Percentiles rank a stretch among this genome's conserved stretches.
Conservation (phyloP, 2,797 vertebrate species). For the Trachops cirrhosus region DNA sequence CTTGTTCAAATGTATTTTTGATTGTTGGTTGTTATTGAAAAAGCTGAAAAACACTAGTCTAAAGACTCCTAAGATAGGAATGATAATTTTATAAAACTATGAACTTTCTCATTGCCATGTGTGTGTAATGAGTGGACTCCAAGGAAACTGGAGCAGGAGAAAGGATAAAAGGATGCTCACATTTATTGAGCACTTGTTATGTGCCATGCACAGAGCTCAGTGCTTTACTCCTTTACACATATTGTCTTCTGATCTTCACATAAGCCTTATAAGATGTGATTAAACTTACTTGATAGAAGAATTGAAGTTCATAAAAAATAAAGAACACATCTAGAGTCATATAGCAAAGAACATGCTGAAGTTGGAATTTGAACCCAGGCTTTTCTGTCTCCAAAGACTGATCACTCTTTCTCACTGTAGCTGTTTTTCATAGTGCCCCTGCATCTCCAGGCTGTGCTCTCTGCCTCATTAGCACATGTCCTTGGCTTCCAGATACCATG, state of each 20-base stretch:
- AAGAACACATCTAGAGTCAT: not conserved
- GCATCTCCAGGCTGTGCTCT: not conserved
- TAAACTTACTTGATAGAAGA: not conserved
- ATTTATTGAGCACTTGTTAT: not conserved
- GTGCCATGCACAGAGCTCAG: not conserved
- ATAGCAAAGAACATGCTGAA: not conserved
- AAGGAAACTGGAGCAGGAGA: not conserved
- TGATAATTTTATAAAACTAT: not conserved
- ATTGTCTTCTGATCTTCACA: not conserved
- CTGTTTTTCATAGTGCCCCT: not conserved
- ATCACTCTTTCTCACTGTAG: not conserved
- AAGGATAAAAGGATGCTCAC: not conserved
- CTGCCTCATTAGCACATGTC: not conserved
- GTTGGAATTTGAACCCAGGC: not conserved
- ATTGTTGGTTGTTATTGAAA: not conserved
- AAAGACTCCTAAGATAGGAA: not conserved
- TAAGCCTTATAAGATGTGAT: not conserved
- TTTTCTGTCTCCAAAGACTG: not conserved
- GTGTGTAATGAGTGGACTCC: not conserved
- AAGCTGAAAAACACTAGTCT: not conserved
- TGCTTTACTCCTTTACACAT: accelerated
- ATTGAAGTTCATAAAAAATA: not conserved
- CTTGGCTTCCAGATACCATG: not conserved
- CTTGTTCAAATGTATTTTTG: not conserved
- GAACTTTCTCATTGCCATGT: not conserved